Base-by-base conservation (phyloP, 2,888 invertebrate genomes). In the Ceraclea dissimilis region DNA sequence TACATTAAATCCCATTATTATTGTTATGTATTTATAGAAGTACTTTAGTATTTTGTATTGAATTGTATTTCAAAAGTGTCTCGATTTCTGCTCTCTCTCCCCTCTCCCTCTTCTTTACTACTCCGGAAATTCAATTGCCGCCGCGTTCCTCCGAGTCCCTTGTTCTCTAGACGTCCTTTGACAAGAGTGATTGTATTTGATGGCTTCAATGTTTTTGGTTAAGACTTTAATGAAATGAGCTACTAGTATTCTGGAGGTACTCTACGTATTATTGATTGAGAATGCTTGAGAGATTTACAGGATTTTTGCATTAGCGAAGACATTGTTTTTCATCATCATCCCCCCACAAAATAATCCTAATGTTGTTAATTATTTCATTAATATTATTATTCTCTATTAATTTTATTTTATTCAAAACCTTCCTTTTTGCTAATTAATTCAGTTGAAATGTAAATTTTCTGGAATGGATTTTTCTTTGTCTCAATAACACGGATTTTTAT, bases 211-310 rank as follows among this genome's bases (percentile, higher is more conserved):
- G 52, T 52, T 52, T 8, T 52, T 52, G 46, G 47, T 52, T 52
- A 52, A 47, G 46, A 52, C 47, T 47, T 47, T 52, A 52, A 47
- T 52, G 52, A 52, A 52, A 47, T 52, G 47, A 19, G n/a, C 46
- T 18, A 39, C 39, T 39, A 13, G 8, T 16, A n/a, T n/a, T n/a
- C n/a, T n/a, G n/a, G n/a, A n/a, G n/a, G n/a, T n/a, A n/a, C n/a
- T n/a, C n/a, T n/a, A n/a, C n/a, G n/a, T n/a, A n/a, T n/a, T 13
- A 52, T 52, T 52, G 48, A 47, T 18, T 22, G 22, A 16, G 33
- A 46, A 47, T 47, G 31, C 22, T 47, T 47, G 18, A 22, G 19
- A 19, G 52, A 49, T 52, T 52, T 47, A 52, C 52, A 52, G 33
- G 47, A 52, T 52, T 52, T 47, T 52, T 31, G 33, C 52, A 52